Conservation (phyloP, 1,140 invertebrate species). For the Drosophila nikananu region DNA sequence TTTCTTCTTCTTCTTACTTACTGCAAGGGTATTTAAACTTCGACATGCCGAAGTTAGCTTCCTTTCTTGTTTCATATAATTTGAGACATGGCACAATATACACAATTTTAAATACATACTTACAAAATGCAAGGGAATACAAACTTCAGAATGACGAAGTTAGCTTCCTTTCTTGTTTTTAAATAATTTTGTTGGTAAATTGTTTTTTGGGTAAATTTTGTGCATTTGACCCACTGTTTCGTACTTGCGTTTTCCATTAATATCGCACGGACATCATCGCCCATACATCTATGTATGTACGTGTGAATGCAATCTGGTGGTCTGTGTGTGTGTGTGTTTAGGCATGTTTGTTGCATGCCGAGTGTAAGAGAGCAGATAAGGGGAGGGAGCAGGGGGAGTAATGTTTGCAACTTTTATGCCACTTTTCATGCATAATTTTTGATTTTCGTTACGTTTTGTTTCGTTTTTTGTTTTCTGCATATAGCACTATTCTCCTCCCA, state of each 20-base stretch:
- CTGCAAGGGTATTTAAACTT: no score
- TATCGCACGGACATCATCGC: constrained; percentile 15
- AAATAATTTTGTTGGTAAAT: background rate
- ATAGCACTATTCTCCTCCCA: constrained; percentile 4
- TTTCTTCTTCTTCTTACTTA: no score
- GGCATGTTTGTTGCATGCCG: constrained; percentile 43
- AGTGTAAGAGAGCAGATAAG: constrained; percentile 20
- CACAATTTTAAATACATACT: no score
- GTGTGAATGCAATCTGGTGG: constrained; percentile 32
- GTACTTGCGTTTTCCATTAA: constrained; percentile 24
- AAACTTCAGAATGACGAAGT: no score
- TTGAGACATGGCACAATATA: no score
- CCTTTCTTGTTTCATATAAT: no score
- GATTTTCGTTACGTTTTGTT: constrained; percentile 15
- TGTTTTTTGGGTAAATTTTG: background rate
- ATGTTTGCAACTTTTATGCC: constrained; percentile 55
- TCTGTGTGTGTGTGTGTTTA: constrained; percentile 19
- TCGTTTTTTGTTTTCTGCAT: constrained; percentile 12
- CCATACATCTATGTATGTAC: constrained; percentile 8
- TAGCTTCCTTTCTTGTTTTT: no score
- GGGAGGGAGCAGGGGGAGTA: constrained; percentile 1
- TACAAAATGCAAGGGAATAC: no score
- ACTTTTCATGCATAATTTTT: constrained; percentile 75
- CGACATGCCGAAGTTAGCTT: no score
- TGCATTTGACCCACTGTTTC: constrained; percentile 6